Evolutionary conservation across 2,113 vertebrate species (phyloP), one percentile per base, ranked within the genome.

Genomic region (Picathartes gymnocephalus): DNA sequence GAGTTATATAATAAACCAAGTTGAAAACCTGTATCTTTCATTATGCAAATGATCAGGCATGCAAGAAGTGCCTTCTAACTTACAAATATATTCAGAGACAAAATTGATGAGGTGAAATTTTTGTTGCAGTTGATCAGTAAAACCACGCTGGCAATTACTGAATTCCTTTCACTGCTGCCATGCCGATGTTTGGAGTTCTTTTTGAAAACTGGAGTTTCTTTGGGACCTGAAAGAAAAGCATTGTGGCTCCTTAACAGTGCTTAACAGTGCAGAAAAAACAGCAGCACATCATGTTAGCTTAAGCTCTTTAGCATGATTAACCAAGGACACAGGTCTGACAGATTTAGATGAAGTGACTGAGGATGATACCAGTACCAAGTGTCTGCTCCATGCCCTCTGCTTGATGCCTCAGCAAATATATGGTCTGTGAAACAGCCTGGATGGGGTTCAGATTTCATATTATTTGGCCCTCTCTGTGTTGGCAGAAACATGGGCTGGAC

Each of bases 281-380:
- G 74, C 48, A 81, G 60, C 30, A 7, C 58, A 66, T 64, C 86
- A 9, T 4, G 11, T 90, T 93, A 83, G 21, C 64, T 90, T 56
- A 54, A 94, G 50, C 54, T 94, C 64, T 86, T 94, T 58, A 83
- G 72, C 80, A 68, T 31, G 80, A 83, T 86, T 78, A 62, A 84
- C 68, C 86, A 88, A 68, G 76, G 96, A 44, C 19, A 6, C 76
- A 86, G 80, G 48, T 56, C 33, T 90, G 82, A 66, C 88, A 93
- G 80, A 91, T 93, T 81, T 78, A 86, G 80, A 92, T 81, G 47
- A 81, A 86, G 92, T 86, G 72, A 40, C 86, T 86, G 88, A 92
- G 80, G 91, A 94, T 88, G 95, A 93, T 62, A 92, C 69, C 91
- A 71, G 68, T 37, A 77, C 82, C 94, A 91, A 88, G 80, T 94